phyloP scores from a whole-genome alignment of 1,140 invertebrate species.

The Drosophila busckii region DNA sequence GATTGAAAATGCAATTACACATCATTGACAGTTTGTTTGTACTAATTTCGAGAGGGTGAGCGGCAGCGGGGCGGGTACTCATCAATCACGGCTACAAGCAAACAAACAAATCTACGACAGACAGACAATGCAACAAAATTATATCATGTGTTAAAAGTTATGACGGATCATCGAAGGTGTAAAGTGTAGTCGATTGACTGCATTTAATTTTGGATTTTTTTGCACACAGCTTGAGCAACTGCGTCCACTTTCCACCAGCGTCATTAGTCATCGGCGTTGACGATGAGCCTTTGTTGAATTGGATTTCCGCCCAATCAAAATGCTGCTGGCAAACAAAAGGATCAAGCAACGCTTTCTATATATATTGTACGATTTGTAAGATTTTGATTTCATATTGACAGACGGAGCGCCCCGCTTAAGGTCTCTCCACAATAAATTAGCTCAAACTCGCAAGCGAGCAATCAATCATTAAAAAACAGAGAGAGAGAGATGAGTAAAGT shows the following conservation, averaged over 20 bases:
- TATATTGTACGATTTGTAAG: slow-evolving; percentile 42
- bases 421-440: too few relatives aligned
- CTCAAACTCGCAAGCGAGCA: slow-evolving; percentile 60
- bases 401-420: slow-evolving; percentile 39
- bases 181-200: slow-evolving; percentile 58
- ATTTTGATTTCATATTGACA: slow-evolving; percentile 70
- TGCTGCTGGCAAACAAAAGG: slow-evolving; percentile 57
- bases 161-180: slow-evolving; percentile 74
- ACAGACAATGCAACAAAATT: slow-evolving; percentile 67
- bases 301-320: slow-evolving; percentile 66
- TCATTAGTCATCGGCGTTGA: slow-evolving; percentile 64
- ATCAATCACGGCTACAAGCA: slow-evolving; percentile 65
- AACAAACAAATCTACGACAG: slow-evolving; percentile 28
- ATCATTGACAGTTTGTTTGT: slow-evolving; percentile 74
- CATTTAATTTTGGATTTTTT: slow-evolving; percentile 35
- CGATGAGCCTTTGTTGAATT: slow-evolving; percentile 59
- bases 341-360: slow-evolving; percentile 57
- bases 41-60: slow-evolving; percentile 46
- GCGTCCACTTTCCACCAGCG: slow-evolving; percentile 42
- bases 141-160: slow-evolving; percentile 78
- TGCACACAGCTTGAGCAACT: slow-evolving; percentile 35
- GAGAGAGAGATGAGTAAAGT: slow-evolving; percentile 10
- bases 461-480: slow-evolving; percentile 52
- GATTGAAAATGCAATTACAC: slow-evolving; percentile 65
- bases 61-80: slow-evolving; percentile 11